Percentiles rank a stretch among this genome's conserved stretches.
Conservation (phyloP, 2,113 vertebrate species). For the Thryonomys swinderianus region DNA sequence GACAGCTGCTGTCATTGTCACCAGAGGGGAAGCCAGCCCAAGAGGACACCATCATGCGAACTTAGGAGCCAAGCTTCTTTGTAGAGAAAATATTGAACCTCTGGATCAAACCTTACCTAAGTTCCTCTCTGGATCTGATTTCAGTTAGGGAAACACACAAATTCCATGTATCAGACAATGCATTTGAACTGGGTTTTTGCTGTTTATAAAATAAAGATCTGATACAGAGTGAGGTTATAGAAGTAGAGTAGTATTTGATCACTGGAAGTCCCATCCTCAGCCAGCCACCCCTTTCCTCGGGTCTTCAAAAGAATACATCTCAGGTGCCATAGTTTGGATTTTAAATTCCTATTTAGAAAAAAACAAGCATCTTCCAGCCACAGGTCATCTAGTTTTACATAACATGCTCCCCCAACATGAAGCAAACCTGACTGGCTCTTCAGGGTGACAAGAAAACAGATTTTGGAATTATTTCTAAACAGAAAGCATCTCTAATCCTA, state of each 20-base stretch:
- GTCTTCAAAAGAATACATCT: background rate
- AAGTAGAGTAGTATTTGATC: background rate
- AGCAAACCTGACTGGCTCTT: background rate
- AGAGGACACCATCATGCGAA: background rate
- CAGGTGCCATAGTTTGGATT: too few species aligned
- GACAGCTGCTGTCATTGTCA: background rate
- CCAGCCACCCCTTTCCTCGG: background rate
- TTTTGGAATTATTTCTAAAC: background rate
- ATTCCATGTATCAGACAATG: background rate
- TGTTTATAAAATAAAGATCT: background rate
- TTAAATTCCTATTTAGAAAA: background rate
- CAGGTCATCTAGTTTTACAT: background rate
- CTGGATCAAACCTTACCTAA: background rate
- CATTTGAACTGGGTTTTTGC: background rate
- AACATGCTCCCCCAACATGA: background rate
- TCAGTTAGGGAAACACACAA: background rate
- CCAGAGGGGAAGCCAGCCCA: background rate
- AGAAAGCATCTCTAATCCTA: background rate
- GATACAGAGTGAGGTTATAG: background rate
- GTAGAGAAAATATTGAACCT: background rate
- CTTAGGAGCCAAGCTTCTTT: background rate
- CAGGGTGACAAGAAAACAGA: background rate
- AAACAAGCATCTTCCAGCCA: background rate
- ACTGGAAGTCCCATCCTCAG: background rate
- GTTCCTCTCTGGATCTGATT: background rate